Base-by-base conservation (phyloP, 2,888 invertebrate genomes). In the Amaurobius ferox region DNA sequence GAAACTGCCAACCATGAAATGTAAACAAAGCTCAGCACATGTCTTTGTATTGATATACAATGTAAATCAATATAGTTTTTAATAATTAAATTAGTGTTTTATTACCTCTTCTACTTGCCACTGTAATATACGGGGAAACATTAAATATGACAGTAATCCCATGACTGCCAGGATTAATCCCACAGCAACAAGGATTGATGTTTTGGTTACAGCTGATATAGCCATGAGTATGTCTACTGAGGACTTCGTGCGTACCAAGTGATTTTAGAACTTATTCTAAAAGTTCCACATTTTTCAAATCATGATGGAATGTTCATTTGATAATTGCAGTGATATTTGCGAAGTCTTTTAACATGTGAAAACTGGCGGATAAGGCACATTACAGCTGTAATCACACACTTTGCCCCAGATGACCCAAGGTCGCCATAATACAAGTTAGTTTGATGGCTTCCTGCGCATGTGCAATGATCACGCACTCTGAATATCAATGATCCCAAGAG, bases 101-200 rank as follows among this genome's bases (percentile, higher is more conserved):
- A n/a, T 88, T 48, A 88, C 88, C 64, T 86, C 88, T 86, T 88
- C 86, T 5, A 88, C 88, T 73, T 88, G 88, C 78, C 80, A 81
- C 39, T 86, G 76, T 23, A 88, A 78, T 32, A 88, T 88, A 16
- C 86, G 80, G 19, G 88, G 86, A 39, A 88, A 88, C 68, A 86
- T 67, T 9, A 72, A 26, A 68, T 73, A 88, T 1, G 86, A 86
- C 32, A 86, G 64, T 28, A 86, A 40, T 62, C 88, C 88, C 62
- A 77, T 76, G 5, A 86, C 30, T 30, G 77, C 70, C 66, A 86
- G 61, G 19, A 70, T 19, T 16, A 86, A n/a, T 66, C 88, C 88
- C 64, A 86, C 71, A 62, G 66, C 64, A 79, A 71, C 71, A 71
- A 79, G 68, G 32, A 86, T 19, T 16, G 73, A 40, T 62, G 86